phyloP scores from a whole-genome alignment of 2,888 invertebrate species.

The Marasmarcha lunaedactyla region DNA sequence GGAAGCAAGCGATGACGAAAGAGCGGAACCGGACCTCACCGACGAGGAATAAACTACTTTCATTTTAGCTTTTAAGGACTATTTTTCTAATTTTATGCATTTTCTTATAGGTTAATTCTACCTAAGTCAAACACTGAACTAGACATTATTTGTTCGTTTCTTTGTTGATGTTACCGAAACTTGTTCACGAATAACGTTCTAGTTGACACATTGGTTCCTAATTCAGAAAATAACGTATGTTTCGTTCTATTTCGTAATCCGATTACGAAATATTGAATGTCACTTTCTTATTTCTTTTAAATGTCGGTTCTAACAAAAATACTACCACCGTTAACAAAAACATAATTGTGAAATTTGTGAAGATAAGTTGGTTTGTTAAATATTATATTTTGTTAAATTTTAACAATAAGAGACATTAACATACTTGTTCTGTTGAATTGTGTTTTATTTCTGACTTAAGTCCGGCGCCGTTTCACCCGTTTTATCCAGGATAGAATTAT shows the following conservation, averaged over 20 bases:
- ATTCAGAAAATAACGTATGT: not conserved
- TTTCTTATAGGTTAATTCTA: conserved; percentile 16
- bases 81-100: conserved; percentile 30
- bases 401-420: conserved; percentile 62
- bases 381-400: conserved; percentile 62
- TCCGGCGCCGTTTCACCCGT: no score
- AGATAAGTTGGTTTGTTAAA: conserved; percentile 47
- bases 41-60: conserved; percentile 52
- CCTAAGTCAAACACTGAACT: conserved; percentile 24
- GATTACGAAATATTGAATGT: conserved; percentile 46
- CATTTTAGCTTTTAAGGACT: conserved; percentile 7
- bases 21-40: conserved; percentile 63
- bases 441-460: conserved; percentile 5
- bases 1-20: conserved; percentile 58
- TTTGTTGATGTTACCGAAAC: conserved; percentile 19
- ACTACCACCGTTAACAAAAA: conserved; percentile 37
- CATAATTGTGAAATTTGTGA: conserved; percentile 39
- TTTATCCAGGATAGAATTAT: no score
- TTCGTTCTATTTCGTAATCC: conserved; percentile 47
- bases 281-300: conserved; percentile 13
- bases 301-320: conserved; percentile 15
- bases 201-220: not conserved
- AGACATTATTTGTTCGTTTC: conserved; percentile 38
- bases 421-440: conserved; percentile 11
- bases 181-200: conserved; percentile 32